Conservation (phyloP, 2,113 vertebrate species). For the Triplophysa siluroides region DNA sequence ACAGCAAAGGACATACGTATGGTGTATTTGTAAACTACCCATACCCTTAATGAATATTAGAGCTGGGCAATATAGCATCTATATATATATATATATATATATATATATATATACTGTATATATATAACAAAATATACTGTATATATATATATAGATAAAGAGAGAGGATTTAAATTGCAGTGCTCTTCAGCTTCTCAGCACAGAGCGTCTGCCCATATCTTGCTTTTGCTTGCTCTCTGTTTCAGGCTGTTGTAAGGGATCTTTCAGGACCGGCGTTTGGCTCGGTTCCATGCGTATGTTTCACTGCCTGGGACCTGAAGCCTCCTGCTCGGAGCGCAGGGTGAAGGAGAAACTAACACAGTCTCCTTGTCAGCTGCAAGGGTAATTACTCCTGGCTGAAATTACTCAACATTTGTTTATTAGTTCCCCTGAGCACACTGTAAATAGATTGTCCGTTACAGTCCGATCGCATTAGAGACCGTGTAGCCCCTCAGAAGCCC, state of each 20-base stretch:
- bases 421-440: constrained; percentile 99
- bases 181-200: not conserved
- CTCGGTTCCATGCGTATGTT: constrained; percentile 89
- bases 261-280: constrained; percentile 82
- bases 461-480: constrained; percentile 95
- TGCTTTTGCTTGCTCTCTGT: not conserved
- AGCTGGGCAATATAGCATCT: too few relatives aligned
- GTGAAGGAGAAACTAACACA: constrained; percentile 99
- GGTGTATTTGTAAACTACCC: too few relatives aligned
- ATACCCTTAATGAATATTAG: too few relatives aligned
- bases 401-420: constrained; percentile 99
- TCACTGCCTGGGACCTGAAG: constrained; percentile 48
- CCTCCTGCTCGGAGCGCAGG: constrained; percentile 62
- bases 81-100: too few relatives aligned
- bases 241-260: constrained; percentile 64
- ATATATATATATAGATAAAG: too few relatives aligned
- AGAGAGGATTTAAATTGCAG: too few relatives aligned
- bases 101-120: too few relatives aligned
- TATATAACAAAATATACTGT: too few relatives aligned
- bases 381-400: constrained; percentile 99
- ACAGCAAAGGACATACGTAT: too few relatives aligned
- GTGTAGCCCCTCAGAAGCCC: constrained; percentile 80
- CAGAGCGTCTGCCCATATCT: not conserved
- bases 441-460: constrained; percentile 99
- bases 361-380: constrained; percentile 99